Evolutionary conservation across 2,113 vertebrate genomes (phyloP).

Genomic region (Sialia sialis): DNA sequence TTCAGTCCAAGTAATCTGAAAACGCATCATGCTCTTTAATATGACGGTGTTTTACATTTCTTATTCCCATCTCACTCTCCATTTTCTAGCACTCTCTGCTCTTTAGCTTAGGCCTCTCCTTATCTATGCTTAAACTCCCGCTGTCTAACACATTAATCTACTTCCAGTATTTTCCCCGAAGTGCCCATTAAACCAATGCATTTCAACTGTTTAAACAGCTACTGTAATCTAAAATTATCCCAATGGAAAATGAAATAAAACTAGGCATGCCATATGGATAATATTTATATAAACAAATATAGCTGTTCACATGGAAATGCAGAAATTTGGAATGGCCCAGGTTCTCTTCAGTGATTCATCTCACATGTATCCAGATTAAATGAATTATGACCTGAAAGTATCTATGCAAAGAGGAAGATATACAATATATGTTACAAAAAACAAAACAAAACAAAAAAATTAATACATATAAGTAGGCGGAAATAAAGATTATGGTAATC

Average conservation of each 20-base stretch:
- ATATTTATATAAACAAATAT: slow-evolving; percentile 9
- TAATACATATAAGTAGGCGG: not conserved
- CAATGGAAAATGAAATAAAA: slow-evolving; percentile 12
- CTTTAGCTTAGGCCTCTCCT: not conserved
- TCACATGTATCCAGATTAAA: not conserved
- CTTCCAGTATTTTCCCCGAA: not conserved
- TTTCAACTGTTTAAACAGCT: slow-evolving; percentile 30
- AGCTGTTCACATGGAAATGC: not conserved
- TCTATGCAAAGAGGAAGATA: not conserved
- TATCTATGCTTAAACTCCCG: not conserved
- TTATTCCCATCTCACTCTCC: not conserved
- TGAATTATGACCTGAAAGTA: not conserved
- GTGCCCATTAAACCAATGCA: not conserved
- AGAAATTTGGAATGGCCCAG: not conserved
- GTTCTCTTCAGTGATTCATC: not conserved
- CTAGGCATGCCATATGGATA: not conserved
- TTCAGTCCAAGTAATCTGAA: not conserved
- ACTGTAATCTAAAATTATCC: slow-evolving; percentile 17
- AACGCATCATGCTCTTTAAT: not conserved
- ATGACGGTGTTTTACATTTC: not conserved
- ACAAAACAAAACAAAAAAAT: too few relatives aligned
- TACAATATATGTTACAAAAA: not conserved
- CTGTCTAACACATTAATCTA: not conserved
- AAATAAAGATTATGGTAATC: not conserved
- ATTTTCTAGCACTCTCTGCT: not conserved